Evolutionary conservation across 2,113 vertebrate genomes (phyloP).

Genomic region (Myotis brandtii): DNA sequence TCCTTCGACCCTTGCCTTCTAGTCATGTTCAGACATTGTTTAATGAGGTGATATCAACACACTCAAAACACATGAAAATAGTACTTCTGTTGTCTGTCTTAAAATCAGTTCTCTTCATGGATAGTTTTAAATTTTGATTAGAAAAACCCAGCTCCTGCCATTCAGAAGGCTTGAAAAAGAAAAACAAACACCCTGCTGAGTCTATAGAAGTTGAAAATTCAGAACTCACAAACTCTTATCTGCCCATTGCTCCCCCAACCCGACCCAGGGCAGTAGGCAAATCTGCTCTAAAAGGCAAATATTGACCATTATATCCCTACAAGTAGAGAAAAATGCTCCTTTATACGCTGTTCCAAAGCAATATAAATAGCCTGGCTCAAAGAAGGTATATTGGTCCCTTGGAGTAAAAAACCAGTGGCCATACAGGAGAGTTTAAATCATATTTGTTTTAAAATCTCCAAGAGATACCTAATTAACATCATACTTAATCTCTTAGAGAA

Average conservation of each 20-base stretch:
- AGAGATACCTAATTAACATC: background rate
- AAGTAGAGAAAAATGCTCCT: background rate
- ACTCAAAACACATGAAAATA: constrained; percentile 44
- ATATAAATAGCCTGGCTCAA: background rate
- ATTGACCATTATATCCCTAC: background rate
- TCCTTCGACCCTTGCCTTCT: background rate
- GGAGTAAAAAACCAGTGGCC: background rate
- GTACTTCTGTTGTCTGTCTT: background rate
- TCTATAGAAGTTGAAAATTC: constrained; percentile 1
- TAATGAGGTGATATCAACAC: constrained; percentile 48
- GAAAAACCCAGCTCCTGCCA: background rate
- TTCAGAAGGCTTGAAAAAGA: background rate
- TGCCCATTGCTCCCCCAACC: background rate
- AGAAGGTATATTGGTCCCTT: background rate
- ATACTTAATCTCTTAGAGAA: background rate
- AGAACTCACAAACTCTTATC: background rate
- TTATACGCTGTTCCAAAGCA: background rate
- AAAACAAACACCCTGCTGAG: background rate
- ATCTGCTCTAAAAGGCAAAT: constrained; percentile 17
- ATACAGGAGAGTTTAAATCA: background rate
- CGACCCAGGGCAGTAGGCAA: background rate
- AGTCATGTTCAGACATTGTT: background rate
- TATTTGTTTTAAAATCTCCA: background rate
- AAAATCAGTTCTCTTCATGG: background rate
- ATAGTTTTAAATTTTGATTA: constrained; percentile 6